phyloP scores from a whole-genome alignment of 2,888 invertebrate genomes.

The Sinhomidia bicolor region DNA sequence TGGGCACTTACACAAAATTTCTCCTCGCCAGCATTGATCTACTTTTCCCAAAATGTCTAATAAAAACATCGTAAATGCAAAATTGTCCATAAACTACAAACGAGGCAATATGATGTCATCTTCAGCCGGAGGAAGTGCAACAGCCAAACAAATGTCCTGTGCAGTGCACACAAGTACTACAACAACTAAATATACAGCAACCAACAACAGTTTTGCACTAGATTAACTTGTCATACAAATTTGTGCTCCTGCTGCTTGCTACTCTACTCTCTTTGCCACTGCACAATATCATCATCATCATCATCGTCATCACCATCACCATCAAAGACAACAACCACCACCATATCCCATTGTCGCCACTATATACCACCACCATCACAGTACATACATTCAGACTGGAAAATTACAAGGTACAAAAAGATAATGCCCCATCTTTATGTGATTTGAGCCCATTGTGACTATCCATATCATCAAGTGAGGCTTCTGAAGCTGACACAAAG shows the following conservation, averaged over 20 bases:
- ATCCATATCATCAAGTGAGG: constrained; percentile 62
- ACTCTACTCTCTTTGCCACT: background rate
- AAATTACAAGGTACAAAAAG: constrained; percentile 60
- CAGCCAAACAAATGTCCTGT: constrained; percentile 48
- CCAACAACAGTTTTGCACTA: constrained; percentile 39
- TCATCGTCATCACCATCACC: background rate
- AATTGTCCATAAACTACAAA: constrained; percentile 23
- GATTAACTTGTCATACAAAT: constrained; percentile 55
- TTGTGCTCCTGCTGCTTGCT: constrained; percentile 46
- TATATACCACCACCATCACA: background rate
- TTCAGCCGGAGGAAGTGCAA: constrained; percentile 42
- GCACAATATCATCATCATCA: background rate
- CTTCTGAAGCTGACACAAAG: constrained; percentile 69
- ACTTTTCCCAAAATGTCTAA: background rate
- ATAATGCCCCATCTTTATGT: constrained; percentile 69
- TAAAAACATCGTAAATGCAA: constrained; percentile 30
- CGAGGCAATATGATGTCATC: constrained; percentile 1
- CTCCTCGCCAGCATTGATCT: background rate
- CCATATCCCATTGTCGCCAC: background rate
- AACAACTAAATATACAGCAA: background rate
- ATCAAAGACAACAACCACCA: constrained; percentile 45
- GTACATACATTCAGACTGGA: background rate
- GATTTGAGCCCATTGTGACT: constrained; percentile 66
- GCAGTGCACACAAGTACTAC: constrained; percentile 19
- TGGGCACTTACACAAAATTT: too few relatives aligned